A percentile compares a stretch with the other conserved stretches of the same genome.
These are phyloP conservation scores for Laodelphax striatellus DNA, from an alignment of 1,140 invertebrate species.

Conservation along the genomic window DNA sequence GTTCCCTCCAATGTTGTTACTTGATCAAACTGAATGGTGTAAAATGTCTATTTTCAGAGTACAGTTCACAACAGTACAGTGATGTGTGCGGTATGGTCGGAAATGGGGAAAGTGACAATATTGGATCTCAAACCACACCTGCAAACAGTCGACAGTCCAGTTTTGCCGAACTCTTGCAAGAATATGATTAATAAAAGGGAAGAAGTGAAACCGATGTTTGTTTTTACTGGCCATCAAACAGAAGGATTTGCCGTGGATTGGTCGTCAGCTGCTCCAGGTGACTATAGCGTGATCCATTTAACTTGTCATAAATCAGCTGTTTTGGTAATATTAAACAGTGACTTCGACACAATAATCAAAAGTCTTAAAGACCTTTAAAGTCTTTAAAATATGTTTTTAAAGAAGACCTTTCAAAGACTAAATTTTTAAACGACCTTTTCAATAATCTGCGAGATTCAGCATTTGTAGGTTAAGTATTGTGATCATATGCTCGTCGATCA, in stretches of 20 bases:
- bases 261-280: conserved; percentile 63
- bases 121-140: conserved; percentile 80
- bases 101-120: conserved; percentile 77
- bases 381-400: too few species aligned
- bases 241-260: conserved; percentile 96
- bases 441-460: too few species aligned
- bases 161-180: conserved; percentile 43
- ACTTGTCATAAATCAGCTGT: too few species aligned
- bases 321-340: too few species aligned
- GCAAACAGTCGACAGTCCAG: conserved; percentile 59
- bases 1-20: too few species aligned
- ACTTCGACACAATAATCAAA: too few species aligned
- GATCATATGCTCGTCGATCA: too few species aligned
- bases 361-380: too few species aligned
- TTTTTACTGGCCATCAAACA: conserved; percentile 79
- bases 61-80: conserved; percentile 39
- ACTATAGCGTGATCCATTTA: not conserved
- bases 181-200: conserved; percentile 27
- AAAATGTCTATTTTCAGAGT: conserved; percentile 34
- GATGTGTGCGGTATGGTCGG: conserved; percentile 81
- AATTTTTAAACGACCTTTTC: too few species aligned
- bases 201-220: conserved; percentile 57
- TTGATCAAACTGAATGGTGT: too few species aligned
- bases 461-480: too few species aligned
- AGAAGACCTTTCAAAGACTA: too few species aligned